phyloP scores from a whole-genome alignment of 2,797 vertebrate genomes.

The Hylomyscus alleni region DNA sequence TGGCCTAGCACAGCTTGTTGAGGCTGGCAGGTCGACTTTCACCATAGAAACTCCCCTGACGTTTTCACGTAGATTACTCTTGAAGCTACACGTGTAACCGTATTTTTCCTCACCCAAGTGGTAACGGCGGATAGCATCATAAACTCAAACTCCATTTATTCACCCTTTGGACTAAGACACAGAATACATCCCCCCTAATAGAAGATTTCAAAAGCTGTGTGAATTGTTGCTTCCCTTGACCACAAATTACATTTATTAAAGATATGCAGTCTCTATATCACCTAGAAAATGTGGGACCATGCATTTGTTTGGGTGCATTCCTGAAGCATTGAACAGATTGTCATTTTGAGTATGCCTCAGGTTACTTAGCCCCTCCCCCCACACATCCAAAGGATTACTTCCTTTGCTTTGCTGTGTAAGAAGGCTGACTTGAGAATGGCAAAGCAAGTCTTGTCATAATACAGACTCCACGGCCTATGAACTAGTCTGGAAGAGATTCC shows the following conservation, averaged over 20 bases:
- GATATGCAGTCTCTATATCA: background rate
- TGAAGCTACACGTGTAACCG: background rate
- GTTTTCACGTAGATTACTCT: background rate
- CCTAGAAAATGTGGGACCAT: background rate
- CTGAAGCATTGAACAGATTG: background rate
- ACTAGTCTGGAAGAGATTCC: background rate
- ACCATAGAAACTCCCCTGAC: background rate
- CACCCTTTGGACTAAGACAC: background rate
- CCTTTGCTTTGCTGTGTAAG: background rate
- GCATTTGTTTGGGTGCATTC: background rate
- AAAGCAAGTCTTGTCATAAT: background rate
- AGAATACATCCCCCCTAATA: fast-evolving
- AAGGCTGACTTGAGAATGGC: background rate
- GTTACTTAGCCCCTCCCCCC: background rate
- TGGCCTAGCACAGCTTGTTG: background rate
- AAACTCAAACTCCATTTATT: background rate
- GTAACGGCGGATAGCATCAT: background rate
- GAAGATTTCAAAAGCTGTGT: background rate
- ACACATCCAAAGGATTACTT: background rate
- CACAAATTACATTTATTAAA: background rate
- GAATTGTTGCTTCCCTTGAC: background rate
- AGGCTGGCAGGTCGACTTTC: background rate
- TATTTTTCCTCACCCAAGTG: background rate
- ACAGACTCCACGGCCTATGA: background rate
- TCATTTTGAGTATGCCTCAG: background rate